Base-by-base conservation (phyloP, 2,113 vertebrate genomes). In the Balaeniceps rex region DNA sequence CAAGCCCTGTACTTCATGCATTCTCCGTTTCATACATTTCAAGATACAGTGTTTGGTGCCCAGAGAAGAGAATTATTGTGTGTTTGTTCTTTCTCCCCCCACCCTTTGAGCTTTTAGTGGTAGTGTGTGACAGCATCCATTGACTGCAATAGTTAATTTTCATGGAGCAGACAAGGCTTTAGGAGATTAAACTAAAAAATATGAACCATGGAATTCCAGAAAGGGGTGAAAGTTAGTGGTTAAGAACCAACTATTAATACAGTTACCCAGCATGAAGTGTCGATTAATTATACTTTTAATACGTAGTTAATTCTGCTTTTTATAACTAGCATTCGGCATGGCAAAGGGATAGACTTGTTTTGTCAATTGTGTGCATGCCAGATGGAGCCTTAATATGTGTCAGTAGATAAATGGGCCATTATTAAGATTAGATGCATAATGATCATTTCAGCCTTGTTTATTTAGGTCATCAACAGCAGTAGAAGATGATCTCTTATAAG, bases 381-480 rank as follows among this genome's bases (percentile, higher is more conserved):
- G 96, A 96, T 97, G 95, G 95, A 97, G 91, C 81, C 60, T 92
- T 97, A 98, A 97, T 97, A 96, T 95, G 93, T 97, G 94, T 97
- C 89, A 94, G 84, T 87, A 96, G 95, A 96, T 97, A 97, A 97
- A 97, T 91, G 91, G 97, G 92, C 94, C 97, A 97, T 97, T 97
- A 97, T 97, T 96, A 97, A 98, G 96, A 98, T 98, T 97, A 97
- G 94, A 97, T 95, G 94, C 94, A 95, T 96, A 97, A 90, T 93
- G 86, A 90, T 97, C 82, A 90, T 96, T 95, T 97, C 94, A 96
- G 91, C 92, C 87, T 93, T 97, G 95, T 97, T 97, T 98, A 97
- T 97, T 96, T 97, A 96, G 97, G 97, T 97, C 97, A 97, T 95
- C 3, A 1, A 66, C 87, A 88, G 71, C 75, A 84, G 84, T 88